Conservation (phyloP, 1,140 invertebrate genomes). For the Hyles vespertilio region DNA sequence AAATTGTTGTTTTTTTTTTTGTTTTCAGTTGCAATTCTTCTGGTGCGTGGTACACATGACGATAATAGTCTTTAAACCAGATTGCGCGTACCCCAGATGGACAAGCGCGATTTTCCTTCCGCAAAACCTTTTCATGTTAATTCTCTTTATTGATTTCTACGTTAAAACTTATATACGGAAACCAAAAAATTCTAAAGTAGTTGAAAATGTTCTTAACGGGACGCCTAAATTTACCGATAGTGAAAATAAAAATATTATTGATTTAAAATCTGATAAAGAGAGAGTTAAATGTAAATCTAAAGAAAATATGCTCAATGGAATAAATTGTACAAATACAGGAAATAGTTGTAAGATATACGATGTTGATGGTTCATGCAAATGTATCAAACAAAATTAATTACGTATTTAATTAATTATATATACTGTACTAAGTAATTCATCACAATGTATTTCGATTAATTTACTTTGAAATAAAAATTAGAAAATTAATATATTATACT, state of each 20-base stretch:
- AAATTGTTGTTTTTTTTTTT: background rate
- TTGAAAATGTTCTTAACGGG: conserved; percentile 12
- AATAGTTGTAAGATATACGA: too few relatives aligned
- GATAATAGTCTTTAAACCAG: conserved; percentile 79
- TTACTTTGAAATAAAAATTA: too few relatives aligned
- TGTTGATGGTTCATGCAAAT: too few relatives aligned
- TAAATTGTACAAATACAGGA: too few relatives aligned
- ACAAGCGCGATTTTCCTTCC: conserved; percentile 78
- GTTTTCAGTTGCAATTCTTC: conserved; percentile 83
- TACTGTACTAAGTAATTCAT: too few relatives aligned
- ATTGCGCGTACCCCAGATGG: conserved; percentile 85
- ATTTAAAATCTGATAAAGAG: too few relatives aligned
- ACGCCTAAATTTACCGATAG: background rate
- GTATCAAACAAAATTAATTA: too few relatives aligned
- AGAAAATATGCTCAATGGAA: too few relatives aligned
- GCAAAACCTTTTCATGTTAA: conserved; percentile 85
- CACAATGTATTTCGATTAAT: too few relatives aligned
- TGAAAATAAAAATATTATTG: background rate
- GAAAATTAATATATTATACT: too few relatives aligned
- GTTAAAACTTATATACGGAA: conserved; percentile 83
- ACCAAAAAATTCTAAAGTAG: conserved; percentile 31
- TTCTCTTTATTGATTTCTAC: conserved; percentile 92
- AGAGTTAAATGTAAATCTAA: too few relatives aligned
- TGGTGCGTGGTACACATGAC: conserved; percentile 82
- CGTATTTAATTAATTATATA: too few relatives aligned